These are phyloP conservation scores for Pollenia angustigena DNA, from an alignment of 2,888 invertebrate genomes.

Conservation along the genomic window DNA sequence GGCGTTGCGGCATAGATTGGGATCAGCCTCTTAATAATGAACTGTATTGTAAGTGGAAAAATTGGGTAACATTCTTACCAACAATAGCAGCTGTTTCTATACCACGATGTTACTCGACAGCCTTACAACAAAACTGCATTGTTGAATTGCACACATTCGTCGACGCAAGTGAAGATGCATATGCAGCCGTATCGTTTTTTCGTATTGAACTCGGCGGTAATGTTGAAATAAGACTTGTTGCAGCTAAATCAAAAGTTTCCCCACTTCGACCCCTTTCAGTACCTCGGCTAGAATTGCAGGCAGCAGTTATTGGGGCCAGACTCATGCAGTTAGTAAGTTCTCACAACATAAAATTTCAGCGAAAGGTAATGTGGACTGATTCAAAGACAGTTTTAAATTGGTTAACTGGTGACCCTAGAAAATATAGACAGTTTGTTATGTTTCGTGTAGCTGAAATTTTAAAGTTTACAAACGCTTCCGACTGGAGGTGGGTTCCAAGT, in stretches of 20 bases:
- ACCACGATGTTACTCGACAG: not conserved
- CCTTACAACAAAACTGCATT: constrained; percentile 16
- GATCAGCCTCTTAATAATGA: constrained; percentile 26
- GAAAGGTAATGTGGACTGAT: no score
- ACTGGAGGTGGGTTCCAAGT: constrained; percentile 27
- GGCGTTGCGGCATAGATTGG: constrained; percentile 2
- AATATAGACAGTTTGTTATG: constrained; percentile 39
- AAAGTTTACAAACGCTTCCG: not conserved
- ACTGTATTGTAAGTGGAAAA: not conserved
- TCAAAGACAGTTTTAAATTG: not conserved
- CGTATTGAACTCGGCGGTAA: not conserved
- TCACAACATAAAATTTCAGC: no score
- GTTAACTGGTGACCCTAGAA: constrained; percentile 22
- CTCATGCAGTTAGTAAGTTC: no score
- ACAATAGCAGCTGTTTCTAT: no score
- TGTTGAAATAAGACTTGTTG: no score
- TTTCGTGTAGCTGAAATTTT: constrained; percentile 47
- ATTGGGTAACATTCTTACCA: no score
- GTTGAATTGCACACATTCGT: constrained; percentile 44
- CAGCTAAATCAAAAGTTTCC: no score
- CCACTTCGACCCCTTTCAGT: no score
- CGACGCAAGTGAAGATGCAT: constrained; percentile 40
- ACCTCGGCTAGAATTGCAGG: no score
- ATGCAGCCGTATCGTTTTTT: constrained; percentile 47
- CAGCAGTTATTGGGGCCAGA: no score